phyloP scores from a whole-genome alignment of 2,888 invertebrate genomes.

The Macaria notata region DNA sequence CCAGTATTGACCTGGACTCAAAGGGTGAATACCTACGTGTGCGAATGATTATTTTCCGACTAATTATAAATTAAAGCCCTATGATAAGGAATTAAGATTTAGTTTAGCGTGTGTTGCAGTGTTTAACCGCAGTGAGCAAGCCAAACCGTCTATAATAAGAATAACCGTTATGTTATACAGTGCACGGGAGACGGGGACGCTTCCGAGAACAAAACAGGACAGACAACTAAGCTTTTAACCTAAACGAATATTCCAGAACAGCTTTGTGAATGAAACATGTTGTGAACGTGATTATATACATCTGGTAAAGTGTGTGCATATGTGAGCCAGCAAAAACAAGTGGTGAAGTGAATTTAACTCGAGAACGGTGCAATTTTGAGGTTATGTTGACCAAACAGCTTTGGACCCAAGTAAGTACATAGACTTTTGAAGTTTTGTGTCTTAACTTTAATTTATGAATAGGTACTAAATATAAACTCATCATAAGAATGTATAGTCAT shows the following conservation, averaged over 20 bases:
- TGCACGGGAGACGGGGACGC: conserved; percentile 50
- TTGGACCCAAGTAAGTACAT: conserved; percentile 56
- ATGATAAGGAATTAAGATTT: conserved; percentile 11
- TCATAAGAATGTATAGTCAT: no score
- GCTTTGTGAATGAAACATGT: background rate
- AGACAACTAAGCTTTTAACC: background rate
- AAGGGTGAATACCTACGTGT: conserved; percentile 23
- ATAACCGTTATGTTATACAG: conserved; percentile 60
- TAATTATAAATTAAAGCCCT: conserved; percentile 15
- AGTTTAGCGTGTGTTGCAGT: conserved; percentile 18
- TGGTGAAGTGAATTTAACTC: conserved; percentile 9
- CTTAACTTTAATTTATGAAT: no score
- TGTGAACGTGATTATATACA: background rate
- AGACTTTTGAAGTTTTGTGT: no score
- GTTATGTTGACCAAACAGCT: conserved; percentile 72
- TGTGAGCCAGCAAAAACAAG: background rate
- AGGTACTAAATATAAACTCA: no score
- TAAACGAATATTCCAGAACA: conserved; percentile 5
- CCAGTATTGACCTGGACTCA: conserved; percentile 19
- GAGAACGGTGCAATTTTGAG: conserved; percentile 40
- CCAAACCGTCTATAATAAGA: conserved; percentile 60
- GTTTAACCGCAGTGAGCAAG: conserved; percentile 34
- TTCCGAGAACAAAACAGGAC: conserved; percentile 35
- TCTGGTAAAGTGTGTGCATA: background rate
- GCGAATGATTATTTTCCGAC: conserved; percentile 9